Percentiles rank a stretch among this genome's conserved stretches.
These are phyloP conservation scores for Chaetops frenatus DNA, from an alignment of 2,113 vertebrate species.

Conservation along the genomic window DNA sequence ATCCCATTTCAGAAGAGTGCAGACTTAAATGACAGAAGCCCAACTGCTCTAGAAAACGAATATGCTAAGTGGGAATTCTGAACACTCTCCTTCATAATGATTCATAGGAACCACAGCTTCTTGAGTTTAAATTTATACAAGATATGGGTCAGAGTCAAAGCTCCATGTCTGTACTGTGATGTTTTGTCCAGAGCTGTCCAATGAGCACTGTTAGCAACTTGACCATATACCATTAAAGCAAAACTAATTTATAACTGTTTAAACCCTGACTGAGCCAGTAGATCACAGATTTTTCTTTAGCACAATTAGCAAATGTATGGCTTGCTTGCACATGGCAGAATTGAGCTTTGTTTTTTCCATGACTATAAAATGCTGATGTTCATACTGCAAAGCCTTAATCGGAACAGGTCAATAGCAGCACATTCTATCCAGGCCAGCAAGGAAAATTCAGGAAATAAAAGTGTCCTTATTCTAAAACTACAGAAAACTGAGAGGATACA, in stretches of 20 bases:
- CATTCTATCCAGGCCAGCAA: background rate
- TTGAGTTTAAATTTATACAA: background rate
- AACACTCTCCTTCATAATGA: background rate
- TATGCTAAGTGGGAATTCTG: background rate
- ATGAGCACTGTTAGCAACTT: background rate
- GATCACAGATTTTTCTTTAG: background rate
- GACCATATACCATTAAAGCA: background rate
- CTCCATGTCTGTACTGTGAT: background rate
- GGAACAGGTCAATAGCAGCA: background rate
- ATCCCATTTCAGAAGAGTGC: background rate
- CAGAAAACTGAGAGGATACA: background rate
- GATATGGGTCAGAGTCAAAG: background rate
- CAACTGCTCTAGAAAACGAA: background rate
- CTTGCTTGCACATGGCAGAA: background rate
- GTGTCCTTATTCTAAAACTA: background rate
- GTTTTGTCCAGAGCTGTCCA: background rate
- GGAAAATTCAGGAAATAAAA: background rate
- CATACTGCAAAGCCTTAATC: background rate
- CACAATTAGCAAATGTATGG: background rate
- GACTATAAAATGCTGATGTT: background rate
- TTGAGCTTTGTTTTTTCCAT: background rate
- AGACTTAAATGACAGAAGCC: background rate
- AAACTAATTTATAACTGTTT: background rate
- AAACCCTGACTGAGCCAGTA: background rate
- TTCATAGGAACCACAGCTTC: background rate